A percentile compares a stretch with the other conserved stretches of the same genome.
Conservation (phyloP, 2,888 invertebrate genomes). For the Tridacna gigas region DNA sequence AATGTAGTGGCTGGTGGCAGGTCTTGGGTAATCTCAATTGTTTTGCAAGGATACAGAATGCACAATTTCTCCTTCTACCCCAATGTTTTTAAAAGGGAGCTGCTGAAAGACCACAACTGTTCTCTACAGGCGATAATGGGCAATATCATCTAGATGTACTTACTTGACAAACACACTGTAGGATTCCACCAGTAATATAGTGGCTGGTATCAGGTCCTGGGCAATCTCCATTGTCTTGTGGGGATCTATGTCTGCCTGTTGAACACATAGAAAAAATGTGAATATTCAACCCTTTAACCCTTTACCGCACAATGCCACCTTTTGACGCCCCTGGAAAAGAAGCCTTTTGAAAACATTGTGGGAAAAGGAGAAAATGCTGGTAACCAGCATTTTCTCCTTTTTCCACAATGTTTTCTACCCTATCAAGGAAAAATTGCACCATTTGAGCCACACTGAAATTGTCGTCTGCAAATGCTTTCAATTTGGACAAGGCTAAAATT, state of each 20-base stretch:
- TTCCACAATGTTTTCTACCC: background rate
- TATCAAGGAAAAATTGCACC: background rate
- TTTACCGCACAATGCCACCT: no score
- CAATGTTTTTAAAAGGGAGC: no score
- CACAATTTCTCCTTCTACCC: no score
- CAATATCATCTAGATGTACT: no score
- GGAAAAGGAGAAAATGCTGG: background rate
- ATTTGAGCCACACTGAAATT: background rate
- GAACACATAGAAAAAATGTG: background rate
- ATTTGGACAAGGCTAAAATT: background rate
- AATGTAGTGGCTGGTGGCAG: no score
- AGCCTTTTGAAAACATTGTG: background rate
- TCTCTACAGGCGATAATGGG: no score
- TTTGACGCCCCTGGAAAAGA: no score
- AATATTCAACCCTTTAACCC: no score
- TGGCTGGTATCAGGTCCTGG: slow-evolving; percentile 83
- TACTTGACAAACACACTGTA: slow-evolving; percentile 84
- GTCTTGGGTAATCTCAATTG: no score
- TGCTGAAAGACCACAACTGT: no score
- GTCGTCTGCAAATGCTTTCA: slow-evolving; percentile 2
- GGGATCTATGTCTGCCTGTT: slow-evolving; percentile 75
- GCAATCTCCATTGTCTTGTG: slow-evolving; percentile 81
- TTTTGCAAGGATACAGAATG: no score
- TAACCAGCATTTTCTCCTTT: background rate
- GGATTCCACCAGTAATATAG: slow-evolving; percentile 81